Conservation (phyloP, 1,140 invertebrate genomes). For the Anoplolepis gracilipes region DNA sequence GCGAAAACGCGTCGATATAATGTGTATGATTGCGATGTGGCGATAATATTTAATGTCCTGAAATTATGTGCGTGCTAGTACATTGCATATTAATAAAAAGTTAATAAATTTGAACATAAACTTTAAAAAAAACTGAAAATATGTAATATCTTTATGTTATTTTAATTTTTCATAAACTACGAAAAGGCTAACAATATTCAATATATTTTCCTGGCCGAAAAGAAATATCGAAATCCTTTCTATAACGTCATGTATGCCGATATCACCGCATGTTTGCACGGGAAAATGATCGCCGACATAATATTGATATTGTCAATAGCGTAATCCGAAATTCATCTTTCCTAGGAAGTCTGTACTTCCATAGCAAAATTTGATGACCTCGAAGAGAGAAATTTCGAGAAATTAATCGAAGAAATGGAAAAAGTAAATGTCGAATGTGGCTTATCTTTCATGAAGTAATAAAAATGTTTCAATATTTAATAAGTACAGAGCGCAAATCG, state of each 20-base stretch:
- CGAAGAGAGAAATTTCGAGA: background rate
- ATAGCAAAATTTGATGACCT: slow-evolving; percentile 2
- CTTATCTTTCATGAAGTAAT: background rate
- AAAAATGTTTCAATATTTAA: background rate
- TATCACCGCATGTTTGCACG: slow-evolving; percentile 62
- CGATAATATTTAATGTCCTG: background rate
- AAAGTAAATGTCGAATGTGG: background rate
- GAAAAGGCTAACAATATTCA: slow-evolving; percentile 3
- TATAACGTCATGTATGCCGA: slow-evolving; percentile 62
- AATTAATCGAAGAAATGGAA: background rate
- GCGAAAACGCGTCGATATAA: background rate
- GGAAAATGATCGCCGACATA: slow-evolving; percentile 62
- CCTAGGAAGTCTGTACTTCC: slow-evolving; percentile 8
- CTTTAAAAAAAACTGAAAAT: background rate
- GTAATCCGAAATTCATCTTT: slow-evolving; percentile 39
- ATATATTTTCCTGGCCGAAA: slow-evolving; percentile 1
- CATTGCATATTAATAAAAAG: background rate
- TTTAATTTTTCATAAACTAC: background rate
- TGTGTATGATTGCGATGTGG: background rate
- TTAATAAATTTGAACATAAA: background rate
- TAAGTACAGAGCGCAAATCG: background rate
- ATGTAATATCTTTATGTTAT: background rate
- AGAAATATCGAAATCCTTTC: slow-evolving; percentile 39
- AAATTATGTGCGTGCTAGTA: too few relatives aligned
- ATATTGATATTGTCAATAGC: slow-evolving; percentile 66